Base-by-base conservation (phyloP, 23 tunicate species). In the Aplidium turbinatum region DNA sequence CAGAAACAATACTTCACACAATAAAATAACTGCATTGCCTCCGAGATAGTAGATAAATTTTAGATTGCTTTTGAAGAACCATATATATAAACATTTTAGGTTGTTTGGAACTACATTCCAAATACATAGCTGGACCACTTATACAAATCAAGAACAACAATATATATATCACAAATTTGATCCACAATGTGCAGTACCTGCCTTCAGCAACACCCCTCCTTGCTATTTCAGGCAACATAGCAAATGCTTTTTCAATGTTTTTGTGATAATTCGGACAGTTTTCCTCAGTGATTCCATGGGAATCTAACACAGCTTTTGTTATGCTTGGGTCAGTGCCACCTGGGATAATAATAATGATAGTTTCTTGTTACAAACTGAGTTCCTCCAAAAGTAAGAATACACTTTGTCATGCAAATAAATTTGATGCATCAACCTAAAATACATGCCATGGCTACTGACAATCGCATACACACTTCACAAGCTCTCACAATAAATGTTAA, bases 241-340 rank as follows among this genome's bases (percentile, higher is more conserved):
- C 32, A 24, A 79, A 73, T 7, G 86, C 76, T 42, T 80, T 47
- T 19, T 13, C 45, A 55, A 87, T 58, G 31, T 47, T 58, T 11
- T 64, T 46, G 0, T 74, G 75, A 74, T 87, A 87, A 26, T 73
- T 47, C 2, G 38, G 31, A 13, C 76, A 70, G 65, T 80, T 80
- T 9, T 73, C 62, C 38, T 53, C 47, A 7, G 77, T 72, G 33
- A 87, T 67, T 28, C 73, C 74, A 66, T 87, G 52, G 1, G 81
- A 71, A 51, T 31, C 18, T 36, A 87, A 63, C 1, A 87, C 72
- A 48, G 68, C 94, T 73, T 48, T 47, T 0, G 79, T 55, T n/a
- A 87, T 87, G 5, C 76, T 48, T 40, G 78, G 85, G 67, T 87
- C 94, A 52, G 94, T 87, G 16, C 94, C 86, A 33, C 94, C 94